Base-by-base conservation (phyloP, 2,113 vertebrate species). In the Saiga tatarica region DNA sequence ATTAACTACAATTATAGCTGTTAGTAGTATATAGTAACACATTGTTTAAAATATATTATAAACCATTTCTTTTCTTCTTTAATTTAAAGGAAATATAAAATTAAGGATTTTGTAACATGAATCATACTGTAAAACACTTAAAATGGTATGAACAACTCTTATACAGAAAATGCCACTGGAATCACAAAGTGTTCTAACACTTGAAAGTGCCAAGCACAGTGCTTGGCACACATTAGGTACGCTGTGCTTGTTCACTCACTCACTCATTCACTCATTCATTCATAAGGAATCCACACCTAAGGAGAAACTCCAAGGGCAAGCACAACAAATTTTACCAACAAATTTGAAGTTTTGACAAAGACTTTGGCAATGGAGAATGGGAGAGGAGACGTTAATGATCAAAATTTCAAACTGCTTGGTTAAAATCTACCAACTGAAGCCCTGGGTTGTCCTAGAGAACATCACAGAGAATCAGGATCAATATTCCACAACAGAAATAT, bases 1-100 rank as follows among this genome's bases (percentile, higher is more conserved):
- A 76, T 84, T 92, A 96, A 92, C 86, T 89, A 98, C 28, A 96
- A 82, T 95, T 86, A 94, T n/a, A 95, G 59, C 86, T 97, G 74
- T 94, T 74, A 96, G 94, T 96, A 97, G 96, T 94, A 95, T 96
- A 97, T n/a, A 97, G 92, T 89, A 97, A 95, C 71, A 89, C 60
- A 84, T 21, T 93, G 93, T 85, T 98, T 97, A 97, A 98, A 97
- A 98, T 97, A 98, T 97, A 98, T 98, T 98, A 97, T 97, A 98
- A 98, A 98, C 76, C 67, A 96, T 95, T 96, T 93, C 28, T 91
- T 91, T 95, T 82, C 78, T 71, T 94, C 90, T 97, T 97, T 92
- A 97, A 98, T 93, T 97, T 98, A 96, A 95, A 84, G 71, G 94
- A 98, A 94, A 96, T 98, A 97, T 25, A 97, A 97, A 97, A 96